These are phyloP conservation scores for Drosophila neotestacea DNA, from an alignment of 2,888 invertebrate genomes.

Conservation along the genomic window DNA sequence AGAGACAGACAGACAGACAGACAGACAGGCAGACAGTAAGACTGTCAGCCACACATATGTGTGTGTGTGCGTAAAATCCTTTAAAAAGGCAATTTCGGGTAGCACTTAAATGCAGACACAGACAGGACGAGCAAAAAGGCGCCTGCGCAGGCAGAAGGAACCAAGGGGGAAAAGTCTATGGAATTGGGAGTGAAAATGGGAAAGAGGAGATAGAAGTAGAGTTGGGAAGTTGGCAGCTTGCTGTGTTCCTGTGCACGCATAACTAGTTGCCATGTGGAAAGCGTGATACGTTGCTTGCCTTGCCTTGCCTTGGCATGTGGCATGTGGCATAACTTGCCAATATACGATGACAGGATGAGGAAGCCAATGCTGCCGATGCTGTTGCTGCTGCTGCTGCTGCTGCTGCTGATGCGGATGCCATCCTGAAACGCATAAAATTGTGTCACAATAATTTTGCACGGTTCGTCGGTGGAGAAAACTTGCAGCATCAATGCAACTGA, in stretches of 20 bases:
- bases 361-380: slow-evolving; percentile 49
- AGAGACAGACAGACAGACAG: slow-evolving; percentile 10
- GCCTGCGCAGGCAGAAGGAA: slow-evolving; percentile 39
- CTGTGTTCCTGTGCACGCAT: slow-evolving; percentile 39
- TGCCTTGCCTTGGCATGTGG: slow-evolving; percentile 42
- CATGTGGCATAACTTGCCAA: slow-evolving; percentile 65
- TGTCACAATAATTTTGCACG: slow-evolving; percentile 83
- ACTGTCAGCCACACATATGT: slow-evolving; percentile 25
- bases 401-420: slow-evolving; percentile 29
- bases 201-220: slow-evolving; percentile 25
- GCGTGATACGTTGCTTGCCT: background rate
- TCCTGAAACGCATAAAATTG: slow-evolving; percentile 80
- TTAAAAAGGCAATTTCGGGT: slow-evolving; percentile 81
- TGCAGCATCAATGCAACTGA: slow-evolving; percentile 68
- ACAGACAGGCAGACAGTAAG: slow-evolving; percentile 5
- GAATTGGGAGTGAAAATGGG: slow-evolving; percentile 1
- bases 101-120: slow-evolving; percentile 80
- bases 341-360: slow-evolving; percentile 56
- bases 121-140: slow-evolving; percentile 34
- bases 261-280: slow-evolving; percentile 49
- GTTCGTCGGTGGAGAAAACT: slow-evolving; percentile 61
- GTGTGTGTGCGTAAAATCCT: slow-evolving; percentile 72
- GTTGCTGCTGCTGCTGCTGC: slow-evolving; percentile 9
- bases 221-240: slow-evolving; percentile 4
- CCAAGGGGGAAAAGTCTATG: slow-evolving; percentile 39